Evolutionary conservation across 2,797 vertebrate genomes (phyloP), one percentile per base, ranked within the genome.

Genomic region (Lophius americanus): DNA sequence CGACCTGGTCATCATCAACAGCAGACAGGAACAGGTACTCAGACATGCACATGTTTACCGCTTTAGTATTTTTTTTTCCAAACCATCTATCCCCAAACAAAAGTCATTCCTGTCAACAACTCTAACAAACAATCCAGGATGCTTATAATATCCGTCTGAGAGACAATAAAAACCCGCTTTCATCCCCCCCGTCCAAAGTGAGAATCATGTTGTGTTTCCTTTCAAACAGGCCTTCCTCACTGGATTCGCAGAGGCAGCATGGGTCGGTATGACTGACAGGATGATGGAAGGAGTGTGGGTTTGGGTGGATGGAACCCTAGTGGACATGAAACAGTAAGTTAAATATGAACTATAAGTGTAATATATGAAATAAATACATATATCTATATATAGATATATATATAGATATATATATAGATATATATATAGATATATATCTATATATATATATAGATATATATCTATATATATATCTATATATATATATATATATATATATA

Each of bases 241-340:
- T 11, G 65, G 64, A 7, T 58, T 85, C 52, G 36, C 57, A 0
- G 0, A 0, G 9, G 43, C 53, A 8, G 75, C 67, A 0, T 88
- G 87, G 87, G 55, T 87, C 1, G 85, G 87, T 11, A 85, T 88
- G 87, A 84, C 78, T n/a, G 84, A 88, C 81, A 48, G 62, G 14
- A 7, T 39, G 32, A 1, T 38, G 33, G 86, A 88, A 11, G 79
- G 84, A n/a, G 62, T 6, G 0, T 86, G 78, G 73, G 5, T 64
- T 4, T 87, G 86, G 86, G 68, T 88, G 70, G 81, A 88, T 37
- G 81, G 77, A 46, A 82, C 79, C 2, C 55, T 12, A 6, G 79
- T 87, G 23, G 23, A 23, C 23, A 23, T 23, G 23, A 2, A 2
- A 75, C n/a, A 60, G 5, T 52, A 14, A 46, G 86, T 88, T 49